These are phyloP conservation scores for Noctua pronuba DNA, from an alignment of 2,888 invertebrate species.

Conservation along the genomic window DNA sequence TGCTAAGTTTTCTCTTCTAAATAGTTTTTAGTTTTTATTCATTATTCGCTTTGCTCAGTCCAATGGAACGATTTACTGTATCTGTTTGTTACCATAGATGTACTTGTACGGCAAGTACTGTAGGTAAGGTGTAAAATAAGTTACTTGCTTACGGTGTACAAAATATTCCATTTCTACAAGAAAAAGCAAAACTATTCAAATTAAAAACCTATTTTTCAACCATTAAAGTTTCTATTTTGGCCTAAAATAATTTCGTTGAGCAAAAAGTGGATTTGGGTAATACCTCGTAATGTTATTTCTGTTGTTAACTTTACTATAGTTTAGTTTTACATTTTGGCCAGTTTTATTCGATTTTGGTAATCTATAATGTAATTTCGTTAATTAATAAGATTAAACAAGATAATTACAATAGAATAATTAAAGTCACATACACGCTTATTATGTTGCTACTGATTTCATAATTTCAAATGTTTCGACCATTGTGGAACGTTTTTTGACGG, in stretches of 20 bases:
- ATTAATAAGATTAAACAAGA: slow-evolving; percentile 79
- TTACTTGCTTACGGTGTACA: slow-evolving; percentile 84
- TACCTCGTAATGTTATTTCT: slow-evolving; percentile 73
- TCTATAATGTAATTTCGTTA: slow-evolving; percentile 78
- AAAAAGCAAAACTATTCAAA: slow-evolving; percentile 53
- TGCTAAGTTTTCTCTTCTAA: slow-evolving; percentile 67
- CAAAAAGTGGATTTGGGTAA: slow-evolving; percentile 68
- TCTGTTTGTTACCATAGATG: slow-evolving; percentile 89
- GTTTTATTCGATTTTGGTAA: slow-evolving; percentile 81
- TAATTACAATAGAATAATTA: slow-evolving; percentile 85
- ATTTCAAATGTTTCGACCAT: slow-evolving; percentile 69
- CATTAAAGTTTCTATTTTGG: slow-evolving; percentile 73
- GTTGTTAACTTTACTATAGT: slow-evolving; percentile 72
- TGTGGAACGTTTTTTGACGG: slow-evolving; percentile 58
- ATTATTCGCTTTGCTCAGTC: slow-evolving; percentile 83
- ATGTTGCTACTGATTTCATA: slow-evolving; percentile 81
- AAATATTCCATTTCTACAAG: slow-evolving; percentile 78
- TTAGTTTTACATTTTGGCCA: slow-evolving; percentile 78
- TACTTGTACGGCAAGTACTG: slow-evolving; percentile 88
- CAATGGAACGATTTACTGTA: slow-evolving; percentile 79
- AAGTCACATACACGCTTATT: slow-evolving; percentile 84
- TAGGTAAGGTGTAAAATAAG: slow-evolving; percentile 84
- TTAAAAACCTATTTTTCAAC: slow-evolving; percentile 59
- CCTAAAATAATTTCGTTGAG: slow-evolving; percentile 75
- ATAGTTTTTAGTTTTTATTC: slow-evolving; percentile 66